Conservation (phyloP, 1,140 invertebrate species). For the Venturia canescens region DNA sequence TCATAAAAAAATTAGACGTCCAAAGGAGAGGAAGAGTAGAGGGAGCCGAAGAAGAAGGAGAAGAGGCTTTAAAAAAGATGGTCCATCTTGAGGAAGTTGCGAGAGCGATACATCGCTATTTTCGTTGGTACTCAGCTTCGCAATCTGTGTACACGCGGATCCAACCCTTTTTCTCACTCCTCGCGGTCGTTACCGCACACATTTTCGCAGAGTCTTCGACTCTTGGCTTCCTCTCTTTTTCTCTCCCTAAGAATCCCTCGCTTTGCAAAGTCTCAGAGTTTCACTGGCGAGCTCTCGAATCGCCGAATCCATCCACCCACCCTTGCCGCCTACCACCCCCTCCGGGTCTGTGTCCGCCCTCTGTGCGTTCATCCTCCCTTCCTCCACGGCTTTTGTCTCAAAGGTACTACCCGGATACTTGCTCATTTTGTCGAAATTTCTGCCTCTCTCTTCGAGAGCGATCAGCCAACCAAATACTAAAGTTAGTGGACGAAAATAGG, state of each 20-base stretch:
- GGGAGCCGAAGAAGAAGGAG: neutral
- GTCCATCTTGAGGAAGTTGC: slow-evolving; percentile 38
- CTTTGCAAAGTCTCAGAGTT: slow-evolving; percentile 7
- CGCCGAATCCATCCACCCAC: slow-evolving; percentile 25
- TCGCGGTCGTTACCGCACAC: slow-evolving; percentile 44
- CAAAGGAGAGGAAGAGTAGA: neutral
- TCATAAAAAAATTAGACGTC: neutral
- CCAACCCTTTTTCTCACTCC: slow-evolving; percentile 61
- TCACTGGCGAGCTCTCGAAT: slow-evolving; percentile 28
- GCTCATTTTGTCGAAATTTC: slow-evolving; percentile 69
- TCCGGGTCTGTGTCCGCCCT: slow-evolving; percentile 51
- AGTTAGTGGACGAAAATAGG: slow-evolving; percentile 18
- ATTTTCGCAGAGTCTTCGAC: slow-evolving; percentile 36
- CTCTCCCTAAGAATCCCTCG: slow-evolving; percentile 33
- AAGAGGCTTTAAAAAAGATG: slow-evolving; percentile 47
- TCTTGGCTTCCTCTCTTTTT: slow-evolving; percentile 44
- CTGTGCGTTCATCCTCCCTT: neutral
- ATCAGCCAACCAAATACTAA: slow-evolving; percentile 44
- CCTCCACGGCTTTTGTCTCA: slow-evolving; percentile 69
- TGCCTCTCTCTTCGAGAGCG: slow-evolving; percentile 58
- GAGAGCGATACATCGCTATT: slow-evolving; percentile 58
- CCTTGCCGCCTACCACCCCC: slow-evolving; percentile 53
- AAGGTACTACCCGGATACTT: slow-evolving; percentile 66
- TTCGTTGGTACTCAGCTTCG: slow-evolving; percentile 1
- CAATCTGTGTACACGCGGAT: neutral